Conservation (phyloP, 37 sponge, comb jelly and placozoan genomes). For the Halichondria panicea region DNA sequence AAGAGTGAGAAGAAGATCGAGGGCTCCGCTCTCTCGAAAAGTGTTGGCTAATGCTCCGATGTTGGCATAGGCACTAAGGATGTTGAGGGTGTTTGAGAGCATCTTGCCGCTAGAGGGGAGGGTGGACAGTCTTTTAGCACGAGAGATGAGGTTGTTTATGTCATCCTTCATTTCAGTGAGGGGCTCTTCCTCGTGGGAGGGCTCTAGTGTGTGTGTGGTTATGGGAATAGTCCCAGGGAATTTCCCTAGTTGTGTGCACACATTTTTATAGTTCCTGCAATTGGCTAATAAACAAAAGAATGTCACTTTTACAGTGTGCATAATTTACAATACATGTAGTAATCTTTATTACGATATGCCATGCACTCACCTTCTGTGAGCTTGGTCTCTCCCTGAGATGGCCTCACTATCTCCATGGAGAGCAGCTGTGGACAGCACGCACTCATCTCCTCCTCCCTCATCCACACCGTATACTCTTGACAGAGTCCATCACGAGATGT, state of each 20-base stretch:
- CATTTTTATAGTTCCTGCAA: no score
- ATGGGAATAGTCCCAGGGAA: no score
- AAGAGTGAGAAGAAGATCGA: slow-evolving; percentile 55
- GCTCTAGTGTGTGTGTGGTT: no score
- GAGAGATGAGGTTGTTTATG: slow-evolving; percentile 20
- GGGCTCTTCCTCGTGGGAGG: slow-evolving; percentile 27
- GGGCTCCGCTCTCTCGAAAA: slow-evolving; percentile 57
- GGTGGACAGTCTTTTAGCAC: slow-evolving; percentile 35
- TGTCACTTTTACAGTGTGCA: no score
- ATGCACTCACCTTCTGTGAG: no score
- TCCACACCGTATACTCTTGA: slow-evolving; percentile 51
- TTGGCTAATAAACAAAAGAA: no score
- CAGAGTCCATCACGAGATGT: slow-evolving; percentile 8
- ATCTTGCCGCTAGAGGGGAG: slow-evolving; percentile 13
- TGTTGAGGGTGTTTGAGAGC: slow-evolving; percentile 45
- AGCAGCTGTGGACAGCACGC: slow-evolving; percentile 64
- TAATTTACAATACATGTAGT: no score
- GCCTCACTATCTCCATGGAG: not conserved
- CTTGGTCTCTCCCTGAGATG: no score
- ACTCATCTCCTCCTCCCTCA: slow-evolving; percentile 45
- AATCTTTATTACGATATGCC: no score
- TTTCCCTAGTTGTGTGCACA: no score
- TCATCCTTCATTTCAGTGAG: slow-evolving; percentile 44
- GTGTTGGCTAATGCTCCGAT: slow-evolving; percentile 38
- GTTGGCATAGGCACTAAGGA: slow-evolving; percentile 59